Conservation (phyloP, 2,113 vertebrate genomes). For the Xiphias gladius region DNA sequence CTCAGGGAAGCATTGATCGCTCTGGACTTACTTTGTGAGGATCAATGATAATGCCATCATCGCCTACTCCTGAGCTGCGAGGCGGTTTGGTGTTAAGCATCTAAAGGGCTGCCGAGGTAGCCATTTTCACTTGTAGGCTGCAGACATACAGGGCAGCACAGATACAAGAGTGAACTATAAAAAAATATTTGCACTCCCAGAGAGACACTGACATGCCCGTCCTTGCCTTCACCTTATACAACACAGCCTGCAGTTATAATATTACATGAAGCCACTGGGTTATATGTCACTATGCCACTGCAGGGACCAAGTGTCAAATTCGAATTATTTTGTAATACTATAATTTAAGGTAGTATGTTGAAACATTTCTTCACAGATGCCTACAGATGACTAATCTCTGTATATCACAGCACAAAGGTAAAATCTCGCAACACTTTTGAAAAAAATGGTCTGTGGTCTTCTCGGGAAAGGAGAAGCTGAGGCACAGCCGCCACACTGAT, state of each 20-base stretch:
- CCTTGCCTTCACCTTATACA: conserved; percentile 40
- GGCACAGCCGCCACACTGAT: conserved; percentile 42
- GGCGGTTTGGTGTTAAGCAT: conserved; percentile 41
- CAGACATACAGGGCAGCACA: background rate
- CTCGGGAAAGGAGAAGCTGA: conserved; percentile 28
- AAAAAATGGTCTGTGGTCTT: conserved; percentile 21
- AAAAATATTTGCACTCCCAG: background rate
- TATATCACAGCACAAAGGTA: background rate
- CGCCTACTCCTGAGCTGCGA: conserved; percentile 42
- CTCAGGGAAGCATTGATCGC: conserved; percentile 55
- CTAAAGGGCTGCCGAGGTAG: conserved; percentile 15
- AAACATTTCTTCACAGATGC: background rate
- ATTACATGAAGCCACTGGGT: conserved; percentile 4
- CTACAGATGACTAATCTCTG: conserved; percentile 6
- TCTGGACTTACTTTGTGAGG: conserved; percentile 42
- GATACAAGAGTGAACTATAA: background rate
- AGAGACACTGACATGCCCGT: background rate
- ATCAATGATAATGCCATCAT: conserved; percentile 66
- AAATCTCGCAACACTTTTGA: conserved; percentile 25
- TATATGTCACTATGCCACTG: background rate
- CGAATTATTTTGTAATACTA: background rate
- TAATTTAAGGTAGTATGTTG: background rate
- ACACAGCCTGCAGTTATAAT: conserved; percentile 13
- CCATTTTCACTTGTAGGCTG: conserved; percentile 36
- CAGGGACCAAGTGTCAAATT: background rate